Conservation (phyloP, 2,113 vertebrate species). For the Tympanuchus pallidicinctus region DNA sequence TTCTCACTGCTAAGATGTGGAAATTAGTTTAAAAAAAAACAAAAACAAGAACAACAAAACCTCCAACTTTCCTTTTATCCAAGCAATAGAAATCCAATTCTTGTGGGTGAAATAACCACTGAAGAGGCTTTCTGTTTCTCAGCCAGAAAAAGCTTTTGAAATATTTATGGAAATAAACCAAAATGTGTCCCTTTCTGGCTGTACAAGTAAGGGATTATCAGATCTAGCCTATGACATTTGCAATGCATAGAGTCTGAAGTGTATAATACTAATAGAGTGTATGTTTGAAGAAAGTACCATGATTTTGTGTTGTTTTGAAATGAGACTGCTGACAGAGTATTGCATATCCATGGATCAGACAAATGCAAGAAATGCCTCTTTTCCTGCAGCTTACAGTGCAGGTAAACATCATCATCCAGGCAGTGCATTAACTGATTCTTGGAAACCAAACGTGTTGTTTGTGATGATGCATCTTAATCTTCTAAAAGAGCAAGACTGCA, state of each 20-base stretch:
- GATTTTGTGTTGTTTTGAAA: not conserved
- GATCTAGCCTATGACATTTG: conserved; percentile 17
- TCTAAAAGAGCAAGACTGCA: not conserved
- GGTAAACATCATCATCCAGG: not conserved
- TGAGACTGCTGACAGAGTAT: not conserved
- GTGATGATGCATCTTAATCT: not conserved
- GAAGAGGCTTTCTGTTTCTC: conserved; percentile 45
- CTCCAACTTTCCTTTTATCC: conserved; percentile 51
- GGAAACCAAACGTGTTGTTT: not conserved
- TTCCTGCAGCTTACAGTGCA: not conserved
- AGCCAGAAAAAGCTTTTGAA: conserved; percentile 55
- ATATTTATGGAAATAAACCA: conserved; percentile 50
- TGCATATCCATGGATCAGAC: not conserved
- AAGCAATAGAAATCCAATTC: conserved; percentile 51
- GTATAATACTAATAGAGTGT: not conserved
- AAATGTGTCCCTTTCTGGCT: conserved; percentile 24
- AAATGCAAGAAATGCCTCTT: not conserved
- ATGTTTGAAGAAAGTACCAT: not conserved
- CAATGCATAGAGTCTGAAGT: not conserved
- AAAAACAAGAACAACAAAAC: not conserved
- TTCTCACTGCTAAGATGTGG: conserved; percentile 70
- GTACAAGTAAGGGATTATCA: conserved; percentile 34
- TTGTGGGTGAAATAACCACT: conserved; percentile 30
- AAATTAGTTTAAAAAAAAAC: conserved; percentile 44
- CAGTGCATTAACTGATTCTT: not conserved